Percentiles rank a stretch among this genome's conserved stretches.
These are phyloP conservation scores for Echeneis naucrates DNA, from an alignment of 2,797 vertebrate species.

Conservation along the genomic window DNA sequence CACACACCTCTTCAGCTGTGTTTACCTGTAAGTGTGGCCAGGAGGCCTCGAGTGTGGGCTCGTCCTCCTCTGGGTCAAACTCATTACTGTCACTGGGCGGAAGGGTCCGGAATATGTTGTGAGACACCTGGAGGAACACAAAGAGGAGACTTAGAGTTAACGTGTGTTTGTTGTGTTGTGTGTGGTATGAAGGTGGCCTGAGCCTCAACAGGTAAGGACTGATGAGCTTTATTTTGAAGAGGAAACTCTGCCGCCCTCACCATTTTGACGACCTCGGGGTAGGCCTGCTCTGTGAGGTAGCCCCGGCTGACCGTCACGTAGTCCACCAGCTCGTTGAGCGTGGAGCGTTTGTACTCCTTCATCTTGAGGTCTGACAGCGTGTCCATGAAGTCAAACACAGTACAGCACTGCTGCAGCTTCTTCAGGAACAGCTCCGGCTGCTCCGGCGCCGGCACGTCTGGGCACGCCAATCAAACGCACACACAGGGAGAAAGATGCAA, in stretches of 20 bases:
- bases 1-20: fast-evolving
- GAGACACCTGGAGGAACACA: conserved; percentile 90
- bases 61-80: conserved; percentile 99
- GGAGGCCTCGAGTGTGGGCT: conserved; percentile 97
- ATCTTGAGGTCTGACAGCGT: conserved; percentile 99
- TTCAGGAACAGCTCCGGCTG: conserved; percentile 99
- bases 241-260: conserved; percentile 81
- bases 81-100: conserved; percentile 99
- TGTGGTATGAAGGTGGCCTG: not conserved
- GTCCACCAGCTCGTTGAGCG: conserved; percentile 99
- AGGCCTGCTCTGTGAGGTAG: conserved; percentile 99
- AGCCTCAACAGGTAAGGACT: no score
- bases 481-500: not conserved
- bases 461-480: conserved; percentile 4
- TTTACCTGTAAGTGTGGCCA: conserved; percentile 98
- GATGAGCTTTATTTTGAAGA: not conserved
- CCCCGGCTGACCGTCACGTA: conserved; percentile 99
- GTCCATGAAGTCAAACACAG: conserved; percentile 99
- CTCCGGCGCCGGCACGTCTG: conserved; percentile 98
- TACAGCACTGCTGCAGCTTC: conserved; percentile 99
- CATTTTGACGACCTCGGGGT: conserved; percentile 99
- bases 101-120: conserved; percentile 99
- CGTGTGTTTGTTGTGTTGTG: no score
- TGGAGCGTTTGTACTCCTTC: conserved; percentile 99
- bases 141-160: not conserved